Evolutionary conservation across 2,888 invertebrate species (phyloP).

Genomic region (Prosopocoilus inquinatus): DNA sequence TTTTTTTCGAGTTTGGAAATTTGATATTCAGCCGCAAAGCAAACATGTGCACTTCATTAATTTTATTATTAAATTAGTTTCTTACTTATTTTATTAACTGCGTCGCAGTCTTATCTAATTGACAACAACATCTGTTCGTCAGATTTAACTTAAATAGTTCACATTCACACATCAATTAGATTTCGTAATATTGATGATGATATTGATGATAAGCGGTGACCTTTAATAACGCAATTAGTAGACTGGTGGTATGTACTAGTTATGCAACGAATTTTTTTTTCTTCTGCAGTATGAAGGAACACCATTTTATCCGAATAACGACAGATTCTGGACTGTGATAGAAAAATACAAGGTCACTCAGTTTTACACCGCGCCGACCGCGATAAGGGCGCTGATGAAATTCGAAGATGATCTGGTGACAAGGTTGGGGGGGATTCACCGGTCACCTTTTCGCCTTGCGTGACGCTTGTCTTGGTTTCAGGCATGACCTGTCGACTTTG

Average conservation of each 20-base stretch:
- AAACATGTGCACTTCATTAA: no score
- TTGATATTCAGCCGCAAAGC: no score
- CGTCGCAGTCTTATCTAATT: no score
- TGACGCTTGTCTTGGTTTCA: conserved; percentile 40
- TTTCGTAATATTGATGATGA: no score
- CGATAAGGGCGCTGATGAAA: conserved; percentile 94
- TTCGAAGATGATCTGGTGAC: conserved; percentile 84
- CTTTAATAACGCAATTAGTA: no score
- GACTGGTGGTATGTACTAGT: no score
- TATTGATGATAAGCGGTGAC: background rate
- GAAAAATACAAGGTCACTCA: conserved; percentile 94
- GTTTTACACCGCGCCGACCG: conserved; percentile 98
- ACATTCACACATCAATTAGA: no score
- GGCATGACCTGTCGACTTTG: conserved; percentile 63
- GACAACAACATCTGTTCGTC: no score
- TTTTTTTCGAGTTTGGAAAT: background rate
- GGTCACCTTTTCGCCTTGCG: background rate
- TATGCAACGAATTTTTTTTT: conserved; percentile 20
- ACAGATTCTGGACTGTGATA: conserved; percentile 89
- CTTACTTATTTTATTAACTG: no score
- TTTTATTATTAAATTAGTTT: no score
- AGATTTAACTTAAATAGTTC: no score
- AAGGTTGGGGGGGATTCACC: conserved; percentile 56
- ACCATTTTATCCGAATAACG: conserved; percentile 91
- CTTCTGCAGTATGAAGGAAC: conserved; percentile 89